phyloP scores from a whole-genome alignment of 2,113 vertebrate species.

The Microcebus lehilahytsara region DNA sequence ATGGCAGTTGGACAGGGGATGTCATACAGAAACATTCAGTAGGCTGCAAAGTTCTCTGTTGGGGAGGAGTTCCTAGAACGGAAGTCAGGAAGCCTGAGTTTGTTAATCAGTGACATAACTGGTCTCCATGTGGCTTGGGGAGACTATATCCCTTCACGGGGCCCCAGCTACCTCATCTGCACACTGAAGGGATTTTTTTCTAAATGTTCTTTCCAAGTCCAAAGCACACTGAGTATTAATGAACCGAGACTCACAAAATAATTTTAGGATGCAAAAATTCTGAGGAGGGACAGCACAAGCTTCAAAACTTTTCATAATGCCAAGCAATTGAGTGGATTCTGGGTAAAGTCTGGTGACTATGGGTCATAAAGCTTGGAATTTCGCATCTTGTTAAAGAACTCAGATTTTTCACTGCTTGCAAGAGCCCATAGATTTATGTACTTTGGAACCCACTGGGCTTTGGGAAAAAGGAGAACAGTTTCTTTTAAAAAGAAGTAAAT shows the following conservation, averaged over 20 bases:
- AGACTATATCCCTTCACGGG: neutral
- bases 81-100: neutral
- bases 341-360: constrained; percentile 18
- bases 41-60: neutral
- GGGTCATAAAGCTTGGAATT: constrained; percentile 65
- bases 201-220: neutral
- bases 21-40: neutral
- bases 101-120: constrained; percentile 10
- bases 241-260: neutral
- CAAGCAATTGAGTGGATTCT: neutral
- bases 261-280: constrained; percentile 19
- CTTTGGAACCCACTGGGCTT: constrained; percentile 39
- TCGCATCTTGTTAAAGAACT: constrained; percentile 61
- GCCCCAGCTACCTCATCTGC: neutral
- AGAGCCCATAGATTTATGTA: constrained; percentile 45
- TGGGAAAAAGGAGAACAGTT: constrained; percentile 35
- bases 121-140: neutral
- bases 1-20: neutral
- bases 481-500: constrained; percentile 51
- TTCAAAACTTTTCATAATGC: neutral
- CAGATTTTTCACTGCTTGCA: constrained; percentile 34
- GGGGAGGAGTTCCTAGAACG: neutral
- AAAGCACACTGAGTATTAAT: constrained; percentile 31
- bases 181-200: neutral
- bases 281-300: neutral